These are phyloP conservation scores for Podarcis lilfordi DNA, from an alignment of 2,797 vertebrate genomes.

Conservation along the genomic window DNA sequence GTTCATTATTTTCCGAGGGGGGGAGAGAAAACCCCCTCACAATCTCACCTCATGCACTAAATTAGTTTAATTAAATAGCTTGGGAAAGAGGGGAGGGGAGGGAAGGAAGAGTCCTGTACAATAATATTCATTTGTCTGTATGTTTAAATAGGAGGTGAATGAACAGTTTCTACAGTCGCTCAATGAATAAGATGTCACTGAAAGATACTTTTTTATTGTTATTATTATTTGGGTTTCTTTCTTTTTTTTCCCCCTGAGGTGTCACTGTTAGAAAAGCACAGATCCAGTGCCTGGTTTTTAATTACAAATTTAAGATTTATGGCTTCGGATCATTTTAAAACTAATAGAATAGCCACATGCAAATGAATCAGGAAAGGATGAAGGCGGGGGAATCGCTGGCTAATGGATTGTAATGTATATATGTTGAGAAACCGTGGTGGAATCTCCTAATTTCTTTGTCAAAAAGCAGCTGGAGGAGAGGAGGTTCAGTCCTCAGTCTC, in stretches of 20 bases:
- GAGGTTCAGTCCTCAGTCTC: too few species aligned
- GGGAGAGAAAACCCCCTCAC: constrained; percentile 33
- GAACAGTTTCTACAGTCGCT: constrained; percentile 47
- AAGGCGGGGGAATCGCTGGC: neutral
- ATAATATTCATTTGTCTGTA: constrained; percentile 48
- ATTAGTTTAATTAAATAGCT: constrained; percentile 68
- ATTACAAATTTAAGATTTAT: constrained; percentile 8
- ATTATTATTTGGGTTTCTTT: neutral
- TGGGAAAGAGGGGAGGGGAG: constrained; percentile 32
- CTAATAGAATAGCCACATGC: neutral
- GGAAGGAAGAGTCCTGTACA: neutral
- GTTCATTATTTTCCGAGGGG: constrained; percentile 57
- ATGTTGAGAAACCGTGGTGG: too few species aligned
- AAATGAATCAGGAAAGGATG: neutral
- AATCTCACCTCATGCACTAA: constrained; percentile 70
- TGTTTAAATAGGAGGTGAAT: constrained; percentile 28
- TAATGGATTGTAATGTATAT: neutral
- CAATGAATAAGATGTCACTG: constrained; percentile 37
- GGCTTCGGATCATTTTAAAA: constrained; percentile 25
- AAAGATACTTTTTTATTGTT: neutral
- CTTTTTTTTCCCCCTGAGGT: neutral
- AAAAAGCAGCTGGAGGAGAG: too few species aligned
- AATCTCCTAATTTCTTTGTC: too few species aligned
- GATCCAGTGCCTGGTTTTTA: constrained; percentile 24
- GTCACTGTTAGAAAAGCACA: constrained; percentile 11